Evolutionary conservation across 2,113 vertebrate species (phyloP), one percentile per base, ranked within the genome.

Genomic region (Eublepharis macularius): DNA sequence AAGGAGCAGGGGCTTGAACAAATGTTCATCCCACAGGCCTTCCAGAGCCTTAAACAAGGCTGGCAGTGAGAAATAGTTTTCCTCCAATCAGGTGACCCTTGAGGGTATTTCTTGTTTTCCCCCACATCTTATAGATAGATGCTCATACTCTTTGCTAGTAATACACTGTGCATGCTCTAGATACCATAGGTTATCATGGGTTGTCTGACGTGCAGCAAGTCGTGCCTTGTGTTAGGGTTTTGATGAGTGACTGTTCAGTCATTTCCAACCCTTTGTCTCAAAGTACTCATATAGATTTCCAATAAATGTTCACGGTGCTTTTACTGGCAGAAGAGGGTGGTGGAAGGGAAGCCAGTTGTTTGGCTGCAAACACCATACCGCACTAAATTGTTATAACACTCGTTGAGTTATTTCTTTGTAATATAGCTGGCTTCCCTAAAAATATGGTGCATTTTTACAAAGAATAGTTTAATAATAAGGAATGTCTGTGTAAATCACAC

Each of bases 261-360:
- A 32, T 63, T 57, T 84, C 74, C 26, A 84, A 4, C 34, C 70
- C 45, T 54, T 45, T 77, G 43, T 34, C 32, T 77, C 45, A 49
- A 77, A 69, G 74, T 12, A 36, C 63, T 34, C 29, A n/a, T 84
- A 77, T 84, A 51, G 74, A 68, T 77, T 84, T 84, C 73, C 73
- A 76, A 84, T 76, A 49, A 84, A 84, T 45, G 34, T 29, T 49
- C 81, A 60, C 69, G 73, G 45, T 39, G 19, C 57, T 51, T 83
- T 49, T 76, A 65, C 41, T 41, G 36, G 57, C 43, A 66, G 10
- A 4, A 11, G 11, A 45, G 26, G 41, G 60, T 29, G 7, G 34
- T n/a, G 60, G 26, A 24, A 36, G 13, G 14, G 24, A 76, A 49
- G 32, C 32, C 41, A 17, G 41, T 72, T 47, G 43, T 76, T 84